Evolutionary conservation across 92 coral and sea anemone species (phyloP), one percentile per base, ranked within the genome.

Genomic region (Pocillopora grandis): DNA sequence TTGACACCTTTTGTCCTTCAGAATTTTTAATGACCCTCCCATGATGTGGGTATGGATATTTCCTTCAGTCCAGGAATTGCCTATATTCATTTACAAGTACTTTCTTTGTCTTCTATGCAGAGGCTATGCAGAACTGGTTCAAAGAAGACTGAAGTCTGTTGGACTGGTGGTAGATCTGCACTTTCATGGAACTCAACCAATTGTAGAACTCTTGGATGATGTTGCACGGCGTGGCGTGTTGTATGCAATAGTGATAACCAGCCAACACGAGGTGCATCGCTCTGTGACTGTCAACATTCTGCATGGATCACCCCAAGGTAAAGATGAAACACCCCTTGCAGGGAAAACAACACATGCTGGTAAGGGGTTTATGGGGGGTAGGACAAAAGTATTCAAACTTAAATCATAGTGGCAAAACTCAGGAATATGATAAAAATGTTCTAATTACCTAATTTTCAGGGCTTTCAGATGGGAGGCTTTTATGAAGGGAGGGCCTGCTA

Each of bases 301-400:
- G 2, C 99, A 97, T 82, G 99, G 99, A 12, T 92, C 98, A 55
- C 99, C 94, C 58, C 99, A 97, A 92, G 99, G 99, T 97, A 94
- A 93, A 71, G 76, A 83, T 21, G 72, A 75, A 83, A 83, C 58
- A 58, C 85, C 58, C 76, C 76, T 81, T 81, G 85, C 85, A 81
- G 64, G 85, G 85, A 81, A 70, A 81, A 59, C 71, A 77, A 71
- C 20, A 5, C 85, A 70, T 36, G 61, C 67, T 71, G 85, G 85
- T 81, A 81, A 70, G 85, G 62, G 77, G 77, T 70, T 55, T 59
- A 81, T 71, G 59, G 85, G 69, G 48, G 62, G 36, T 42, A 57
- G 37, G 21, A 37, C 36, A 42, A 31, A 9, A 18, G 17, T 15
- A 37, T 67, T 31, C 18, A 33, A 14, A 67, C 42, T 12, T 18